Conservation (phyloP, 2,888 invertebrate species). For the Venusia cambrica region DNA sequence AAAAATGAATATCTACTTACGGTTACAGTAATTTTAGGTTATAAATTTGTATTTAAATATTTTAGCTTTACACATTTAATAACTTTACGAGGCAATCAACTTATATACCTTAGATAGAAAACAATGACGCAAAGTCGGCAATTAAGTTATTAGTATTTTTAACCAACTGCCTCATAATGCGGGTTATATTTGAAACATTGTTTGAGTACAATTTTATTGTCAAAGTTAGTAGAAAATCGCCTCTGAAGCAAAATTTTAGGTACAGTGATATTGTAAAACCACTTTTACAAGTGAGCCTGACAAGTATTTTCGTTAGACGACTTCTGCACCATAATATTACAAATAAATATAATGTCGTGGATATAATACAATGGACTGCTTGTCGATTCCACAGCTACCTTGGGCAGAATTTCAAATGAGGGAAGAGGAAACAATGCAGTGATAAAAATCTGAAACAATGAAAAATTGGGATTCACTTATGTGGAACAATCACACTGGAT, state of each 20-base stretch:
- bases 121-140: no score
- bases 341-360: constrained; percentile 6
- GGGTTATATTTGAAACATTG: no score
- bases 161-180: no score
- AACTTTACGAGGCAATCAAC: no score
- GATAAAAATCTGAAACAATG: constrained; percentile 89
- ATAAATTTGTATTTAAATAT: neutral
- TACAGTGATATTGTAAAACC: no score
- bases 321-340: constrained; percentile 5
- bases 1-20: constrained; percentile 17
- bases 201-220: neutral
- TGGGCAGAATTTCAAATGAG: constrained; percentile 91
- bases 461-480: constrained; percentile 23
- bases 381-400: constrained; percentile 64
- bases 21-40: neutral
- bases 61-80: constrained; percentile 3
- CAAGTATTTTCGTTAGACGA: neutral
- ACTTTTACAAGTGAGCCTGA: no score
- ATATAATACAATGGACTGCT: constrained; percentile 12
- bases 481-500: neutral
- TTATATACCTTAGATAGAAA: no score
- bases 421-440: constrained; percentile 93
- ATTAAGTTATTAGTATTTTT: no score
- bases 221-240: no score
- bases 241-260: no score